Evolutionary conservation across 2,888 invertebrate species (phyloP).

Genomic region (Gisinianus flammeolus): DNA sequence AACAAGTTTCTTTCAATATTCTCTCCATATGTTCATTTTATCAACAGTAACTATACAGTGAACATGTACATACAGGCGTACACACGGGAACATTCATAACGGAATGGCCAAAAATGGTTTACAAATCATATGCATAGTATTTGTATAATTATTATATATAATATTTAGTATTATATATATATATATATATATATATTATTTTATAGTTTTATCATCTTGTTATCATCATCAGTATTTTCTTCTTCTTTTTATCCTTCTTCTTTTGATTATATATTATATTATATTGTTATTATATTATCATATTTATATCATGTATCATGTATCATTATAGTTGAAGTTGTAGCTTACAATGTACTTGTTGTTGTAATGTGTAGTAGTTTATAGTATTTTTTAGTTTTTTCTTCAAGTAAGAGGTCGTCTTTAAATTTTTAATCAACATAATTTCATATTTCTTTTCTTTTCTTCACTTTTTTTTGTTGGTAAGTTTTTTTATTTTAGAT

Average conservation of each 20-base stretch:
- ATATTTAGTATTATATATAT: not conserved
- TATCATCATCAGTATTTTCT: not conserved
- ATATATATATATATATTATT: conserved; percentile 1
- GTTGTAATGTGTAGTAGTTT: too few relatives aligned
- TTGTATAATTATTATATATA: conserved; percentile 1
- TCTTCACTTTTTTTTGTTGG: too few relatives aligned
- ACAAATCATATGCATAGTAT: conserved; percentile 7
- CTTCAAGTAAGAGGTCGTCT: not conserved
- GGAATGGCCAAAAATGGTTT: not conserved
- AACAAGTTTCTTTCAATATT: too few relatives aligned
- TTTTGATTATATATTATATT: not conserved
- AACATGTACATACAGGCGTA: conserved; percentile 4
- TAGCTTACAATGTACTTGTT: too few relatives aligned
- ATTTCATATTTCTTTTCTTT: conserved; percentile 6
- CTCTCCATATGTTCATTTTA: too few relatives aligned
- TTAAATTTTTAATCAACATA: not conserved
- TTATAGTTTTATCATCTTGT: not conserved
- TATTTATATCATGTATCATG: too few relatives aligned
- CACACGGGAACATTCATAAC: conserved; percentile 4
- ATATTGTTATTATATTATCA: too few relatives aligned
- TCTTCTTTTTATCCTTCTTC: not conserved
- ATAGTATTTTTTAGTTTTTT: not conserved
- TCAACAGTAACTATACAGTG: conserved; percentile 15
- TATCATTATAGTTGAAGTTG: too few relatives aligned
- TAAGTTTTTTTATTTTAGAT: conserved; percentile 53